Conservation (phyloP, 2,797 vertebrate species). For the Sebastes vulpes region DNA sequence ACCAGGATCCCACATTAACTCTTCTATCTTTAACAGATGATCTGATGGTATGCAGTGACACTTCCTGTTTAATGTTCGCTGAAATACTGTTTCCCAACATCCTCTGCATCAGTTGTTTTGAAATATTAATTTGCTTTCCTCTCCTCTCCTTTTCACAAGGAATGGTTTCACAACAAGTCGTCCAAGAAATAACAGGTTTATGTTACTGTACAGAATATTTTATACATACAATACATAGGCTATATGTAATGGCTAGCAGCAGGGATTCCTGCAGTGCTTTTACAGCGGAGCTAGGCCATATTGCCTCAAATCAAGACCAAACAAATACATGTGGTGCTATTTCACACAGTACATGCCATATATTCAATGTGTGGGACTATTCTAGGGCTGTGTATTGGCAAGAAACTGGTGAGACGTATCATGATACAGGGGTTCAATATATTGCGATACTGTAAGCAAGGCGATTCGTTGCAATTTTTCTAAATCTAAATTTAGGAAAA, state of each 20-base stretch:
- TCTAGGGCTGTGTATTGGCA: neutral
- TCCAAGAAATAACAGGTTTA: neutral
- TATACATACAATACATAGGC: neutral
- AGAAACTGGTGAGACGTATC: too few species aligned
- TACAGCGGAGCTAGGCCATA: neutral
- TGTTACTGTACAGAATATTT: neutral
- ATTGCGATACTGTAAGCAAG: too few species aligned
- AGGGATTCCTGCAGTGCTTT: neutral
- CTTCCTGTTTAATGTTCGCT: neutral
- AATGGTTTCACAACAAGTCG: neutral
- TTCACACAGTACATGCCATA: neutral
- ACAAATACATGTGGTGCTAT: neutral
- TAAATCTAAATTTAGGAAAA: too few species aligned
- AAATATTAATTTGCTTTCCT: neutral
- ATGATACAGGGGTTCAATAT: too few species aligned
- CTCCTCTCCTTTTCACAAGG: neutral
- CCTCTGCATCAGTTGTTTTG: neutral
- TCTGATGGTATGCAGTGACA: neutral
- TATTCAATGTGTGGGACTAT: neutral
- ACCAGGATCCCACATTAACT: neutral
- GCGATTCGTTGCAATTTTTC: accelerated
- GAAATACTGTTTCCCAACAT: neutral
- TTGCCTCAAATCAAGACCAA: neutral
- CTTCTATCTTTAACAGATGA: neutral
- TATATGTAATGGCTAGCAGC: neutral